Evolutionary conservation across 2,113 vertebrate species (phyloP), one percentile per base, ranked within the genome.

Genomic region (Propithecus coquereli): DNA sequence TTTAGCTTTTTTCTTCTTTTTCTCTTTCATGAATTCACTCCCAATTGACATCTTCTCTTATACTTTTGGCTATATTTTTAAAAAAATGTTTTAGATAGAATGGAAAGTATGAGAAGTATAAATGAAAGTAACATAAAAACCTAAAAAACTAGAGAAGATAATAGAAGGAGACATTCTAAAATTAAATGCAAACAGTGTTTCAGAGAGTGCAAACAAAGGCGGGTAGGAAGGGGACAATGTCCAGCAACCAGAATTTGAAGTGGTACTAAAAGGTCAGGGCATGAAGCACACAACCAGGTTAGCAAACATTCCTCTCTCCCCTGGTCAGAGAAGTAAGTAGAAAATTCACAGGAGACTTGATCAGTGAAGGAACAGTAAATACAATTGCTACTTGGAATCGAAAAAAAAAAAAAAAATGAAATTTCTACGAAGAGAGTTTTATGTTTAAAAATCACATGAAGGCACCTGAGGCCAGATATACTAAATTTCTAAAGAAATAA

Each of bases 181-280:
- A 97, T 97, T 90, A 94, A 97, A 92, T 52, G 54, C 91, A 97
- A 97, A 97, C 89, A 97, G 76, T 87, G n/a, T 37, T 50, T 93
- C 50, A 65, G 27, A 84, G 59, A 96, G 47, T 14, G 87, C 80
- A 97, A 97, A 96, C n/a, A 91, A 32, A 86, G 89, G 73, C 93
- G 97, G 59, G 57, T 81, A 52, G 73, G 34, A 54, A 93, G 71
- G 74, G 6, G 80, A 91, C 45, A 22, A 8, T 52, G 25, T 91
- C 81, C 59, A 66, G 11, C 17, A 50, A n/a, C n/a, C 74, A 50
- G 88, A 93, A 45, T 7, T 30, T 65, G 17, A 91, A 59, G 59
- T 18, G 30, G 18, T 6, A 14, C 52, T 27, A 2, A 96, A 96
- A 96, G 91, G 95, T 95, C 93, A 96, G 8, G 5, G 7, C 25